Evolutionary conservation across 1,140 invertebrate species (phyloP).

Genomic region (roundworm (Caenorhabditis elegans)): DNA sequence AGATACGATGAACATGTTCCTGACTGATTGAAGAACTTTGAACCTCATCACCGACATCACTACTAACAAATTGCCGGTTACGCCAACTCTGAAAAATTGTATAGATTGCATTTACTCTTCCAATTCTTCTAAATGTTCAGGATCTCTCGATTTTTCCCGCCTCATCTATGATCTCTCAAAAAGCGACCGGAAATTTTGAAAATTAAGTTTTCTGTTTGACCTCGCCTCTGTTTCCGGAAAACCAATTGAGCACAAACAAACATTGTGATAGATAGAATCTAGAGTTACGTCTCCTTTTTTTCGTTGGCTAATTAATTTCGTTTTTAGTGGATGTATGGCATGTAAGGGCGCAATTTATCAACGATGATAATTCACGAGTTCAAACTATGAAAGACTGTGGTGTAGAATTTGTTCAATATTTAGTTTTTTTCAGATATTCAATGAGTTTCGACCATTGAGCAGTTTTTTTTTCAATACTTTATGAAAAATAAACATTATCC

Average conservation of each 20-base stretch:
- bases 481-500: too few relatives aligned
- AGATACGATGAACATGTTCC: constrained; percentile 52
- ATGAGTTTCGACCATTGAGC: too few relatives aligned
- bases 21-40: constrained; percentile 47
- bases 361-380: too few relatives aligned
- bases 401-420: too few relatives aligned
- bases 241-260: constrained; percentile 23
- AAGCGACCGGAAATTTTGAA: constrained; percentile 1
- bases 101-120: neutral
- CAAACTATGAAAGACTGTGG: too few relatives aligned
- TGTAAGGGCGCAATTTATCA: too few relatives aligned
- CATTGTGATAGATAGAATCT: neutral
- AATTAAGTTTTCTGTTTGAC: constrained; percentile 9
- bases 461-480: too few relatives aligned
- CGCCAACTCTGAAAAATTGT: constrained; percentile 45
- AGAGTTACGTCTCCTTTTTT: neutral
- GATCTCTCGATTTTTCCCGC: too few relatives aligned
- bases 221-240: constrained; percentile 12
- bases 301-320: neutral
- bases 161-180: neutral
- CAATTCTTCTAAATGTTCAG: neutral
- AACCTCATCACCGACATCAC: constrained; percentile 39
- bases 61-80: constrained; percentile 47
- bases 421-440: too few relatives aligned
- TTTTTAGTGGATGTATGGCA: too few relatives aligned